phyloP scores from a whole-genome alignment of 92 coral and sea anemone genomes.

The Phenganax marumi region DNA sequence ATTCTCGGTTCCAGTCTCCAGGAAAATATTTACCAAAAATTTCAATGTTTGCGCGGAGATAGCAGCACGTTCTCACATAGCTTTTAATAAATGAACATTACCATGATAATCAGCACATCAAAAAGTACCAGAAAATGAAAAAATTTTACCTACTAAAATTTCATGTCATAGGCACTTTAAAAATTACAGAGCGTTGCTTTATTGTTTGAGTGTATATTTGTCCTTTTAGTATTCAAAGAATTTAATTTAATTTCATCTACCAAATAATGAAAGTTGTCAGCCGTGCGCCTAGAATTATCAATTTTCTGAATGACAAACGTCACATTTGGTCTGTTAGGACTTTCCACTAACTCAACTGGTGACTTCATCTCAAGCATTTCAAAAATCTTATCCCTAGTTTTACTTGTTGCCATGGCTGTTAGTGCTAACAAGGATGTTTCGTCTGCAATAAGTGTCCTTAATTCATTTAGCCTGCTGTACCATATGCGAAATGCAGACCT shows the following conservation, averaged over 20 bases:
- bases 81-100: not conserved
- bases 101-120: slow-evolving; percentile 21
- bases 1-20: not conserved
- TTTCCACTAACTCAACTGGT: slow-evolving; percentile 30
- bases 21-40: not conserved
- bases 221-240: no score
- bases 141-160: not conserved
- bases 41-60: not conserved
- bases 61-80: not conserved
- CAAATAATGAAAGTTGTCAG: no score
- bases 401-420: slow-evolving; percentile 46
- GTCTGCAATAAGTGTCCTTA: not conserved
- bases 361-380: slow-evolving; percentile 28
- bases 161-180: slow-evolving; percentile 26
- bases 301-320: no score
- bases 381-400: slow-evolving; percentile 40
- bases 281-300: no score
- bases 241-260: no score
- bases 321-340: no score
- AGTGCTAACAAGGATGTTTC: slow-evolving; percentile 27
- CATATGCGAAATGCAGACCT: slow-evolving; percentile 28
- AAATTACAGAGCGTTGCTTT: no score
- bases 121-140: not conserved
- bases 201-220: no score
- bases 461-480: slow-evolving; percentile 33